Percentiles rank a stretch among this genome's conserved stretches.
Evolutionary conservation across 92 coral and sea anemone species (phyloP).

Genomic region (Epizoanthus ramosus): DNA sequence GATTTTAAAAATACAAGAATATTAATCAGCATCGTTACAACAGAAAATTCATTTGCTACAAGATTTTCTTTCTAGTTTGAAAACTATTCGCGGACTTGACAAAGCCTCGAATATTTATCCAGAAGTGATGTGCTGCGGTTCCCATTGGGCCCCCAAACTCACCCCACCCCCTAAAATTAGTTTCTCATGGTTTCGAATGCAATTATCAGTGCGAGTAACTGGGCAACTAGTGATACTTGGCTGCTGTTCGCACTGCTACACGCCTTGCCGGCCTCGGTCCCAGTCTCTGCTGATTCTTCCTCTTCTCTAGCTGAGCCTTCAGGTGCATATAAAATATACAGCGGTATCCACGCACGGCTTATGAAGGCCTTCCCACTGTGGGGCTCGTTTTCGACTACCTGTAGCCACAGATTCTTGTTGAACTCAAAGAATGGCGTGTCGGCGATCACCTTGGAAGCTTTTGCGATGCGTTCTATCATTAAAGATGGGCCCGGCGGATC

Average conservation of each 20-base stretch:
- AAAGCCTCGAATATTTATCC: too few relatives aligned
- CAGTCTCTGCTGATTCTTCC: not conserved
- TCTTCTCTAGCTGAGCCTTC: conserved; percentile 54
- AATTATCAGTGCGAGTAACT: too few relatives aligned
- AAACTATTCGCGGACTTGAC: too few relatives aligned
- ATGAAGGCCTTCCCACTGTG: conserved; percentile 24
- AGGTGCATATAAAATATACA: conserved; percentile 49
- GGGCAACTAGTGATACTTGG: too few relatives aligned
- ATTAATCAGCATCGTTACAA: too few relatives aligned
- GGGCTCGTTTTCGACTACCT: conserved; percentile 41
- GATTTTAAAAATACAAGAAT: too few relatives aligned
- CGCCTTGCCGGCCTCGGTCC: not conserved
- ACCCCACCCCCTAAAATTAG: too few relatives aligned
- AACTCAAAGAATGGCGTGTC: conserved; percentile 54
- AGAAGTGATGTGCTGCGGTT: too few relatives aligned
- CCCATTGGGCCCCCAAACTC: too few relatives aligned
- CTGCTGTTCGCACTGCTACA: not conserved
- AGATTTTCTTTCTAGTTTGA: too few relatives aligned
- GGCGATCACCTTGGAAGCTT: conserved; percentile 33
- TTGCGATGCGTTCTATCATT: conserved; percentile 42
- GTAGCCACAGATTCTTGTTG: conserved; percentile 60
- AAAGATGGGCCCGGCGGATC: conserved; percentile 30
- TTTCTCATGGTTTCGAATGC: too few relatives aligned
- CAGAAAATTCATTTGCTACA: too few relatives aligned
- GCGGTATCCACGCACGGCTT: conserved; percentile 52